phyloP scores from a whole-genome alignment of 2,888 invertebrate species.

The Lasioglossum villosulum region DNA sequence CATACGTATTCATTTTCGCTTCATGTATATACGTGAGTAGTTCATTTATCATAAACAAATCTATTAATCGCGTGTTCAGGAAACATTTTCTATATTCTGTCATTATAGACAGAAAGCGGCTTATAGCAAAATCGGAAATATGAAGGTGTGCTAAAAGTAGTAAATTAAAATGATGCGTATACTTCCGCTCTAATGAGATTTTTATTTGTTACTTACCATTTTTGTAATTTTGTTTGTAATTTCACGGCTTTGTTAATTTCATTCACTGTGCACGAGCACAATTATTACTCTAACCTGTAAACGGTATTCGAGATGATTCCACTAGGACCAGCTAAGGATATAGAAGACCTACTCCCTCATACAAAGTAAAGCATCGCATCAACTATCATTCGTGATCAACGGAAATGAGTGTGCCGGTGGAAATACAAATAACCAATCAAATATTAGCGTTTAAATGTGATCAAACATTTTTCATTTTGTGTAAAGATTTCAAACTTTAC shows the following conservation, averaged over 20 bases:
- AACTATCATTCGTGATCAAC: background rate
- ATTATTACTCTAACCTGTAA: constrained; percentile 51
- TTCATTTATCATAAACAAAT: background rate
- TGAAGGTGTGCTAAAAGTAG: background rate
- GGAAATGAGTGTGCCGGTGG: constrained; percentile 10
- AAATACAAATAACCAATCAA: constrained; percentile 36
- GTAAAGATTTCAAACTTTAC: background rate
- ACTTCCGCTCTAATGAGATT: background rate
- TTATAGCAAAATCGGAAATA: constrained; percentile 10
- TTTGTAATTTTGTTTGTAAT: constrained; percentile 30
- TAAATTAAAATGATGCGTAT: background rate
- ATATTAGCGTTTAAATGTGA: constrained; percentile 11
- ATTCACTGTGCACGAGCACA: constrained; percentile 38
- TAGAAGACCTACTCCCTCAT: constrained; percentile 1
- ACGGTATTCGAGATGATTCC: constrained; percentile 60
- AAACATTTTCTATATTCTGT: constrained; percentile 8
- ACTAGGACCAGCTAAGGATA: background rate
- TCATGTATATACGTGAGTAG: background rate
- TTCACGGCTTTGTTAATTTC: constrained; percentile 21
- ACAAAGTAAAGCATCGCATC: constrained; percentile 27
- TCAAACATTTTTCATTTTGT: background rate
- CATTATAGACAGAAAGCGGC: background rate
- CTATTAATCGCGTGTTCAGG: background rate
- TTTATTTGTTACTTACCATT: constrained; percentile 53
- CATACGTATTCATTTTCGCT: background rate